Evolutionary conservation across 2,888 invertebrate species (phyloP).

Genomic region (Eupithecia subfuscata): DNA sequence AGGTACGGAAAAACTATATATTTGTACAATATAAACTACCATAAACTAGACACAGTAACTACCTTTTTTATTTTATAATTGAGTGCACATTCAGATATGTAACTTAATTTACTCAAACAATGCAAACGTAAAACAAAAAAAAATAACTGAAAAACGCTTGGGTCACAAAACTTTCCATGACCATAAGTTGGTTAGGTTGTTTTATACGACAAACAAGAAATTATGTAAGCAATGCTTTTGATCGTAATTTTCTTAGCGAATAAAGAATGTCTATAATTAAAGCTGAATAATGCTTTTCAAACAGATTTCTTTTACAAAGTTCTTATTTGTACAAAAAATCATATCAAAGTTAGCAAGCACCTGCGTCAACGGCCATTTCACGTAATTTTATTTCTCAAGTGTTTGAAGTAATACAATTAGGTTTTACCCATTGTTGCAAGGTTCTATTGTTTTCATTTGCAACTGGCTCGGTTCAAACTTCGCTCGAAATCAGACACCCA

Average conservation of each 20-base stretch:
- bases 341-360: not conserved
- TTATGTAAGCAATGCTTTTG: too few relatives aligned
- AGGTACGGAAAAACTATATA: not conserved
- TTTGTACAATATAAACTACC: not conserved
- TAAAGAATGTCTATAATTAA: too few relatives aligned
- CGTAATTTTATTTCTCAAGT: slow-evolving; percentile 11
- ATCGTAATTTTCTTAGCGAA: too few relatives aligned
- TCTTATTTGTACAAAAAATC: not conserved
- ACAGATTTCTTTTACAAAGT: not conserved
- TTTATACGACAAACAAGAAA: too few relatives aligned
- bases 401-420: slow-evolving; percentile 20
- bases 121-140: too few relatives aligned
- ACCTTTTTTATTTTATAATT: too few relatives aligned
- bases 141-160: too few relatives aligned
- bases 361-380: slow-evolving; percentile 8
- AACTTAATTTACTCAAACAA: too few relatives aligned
- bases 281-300: not conserved
- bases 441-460: slow-evolving; percentile 20
- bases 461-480: not conserved
- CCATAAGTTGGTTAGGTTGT: too few relatives aligned
- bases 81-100: too few relatives aligned
- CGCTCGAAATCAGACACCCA: slow-evolving; percentile 10
- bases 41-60: too few relatives aligned
- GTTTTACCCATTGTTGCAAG: slow-evolving; percentile 13
- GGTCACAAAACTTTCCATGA: too few relatives aligned